Evolutionary conservation across 2,888 invertebrate species (phyloP).

Genomic region (Disparrhopalites patrizii): DNA sequence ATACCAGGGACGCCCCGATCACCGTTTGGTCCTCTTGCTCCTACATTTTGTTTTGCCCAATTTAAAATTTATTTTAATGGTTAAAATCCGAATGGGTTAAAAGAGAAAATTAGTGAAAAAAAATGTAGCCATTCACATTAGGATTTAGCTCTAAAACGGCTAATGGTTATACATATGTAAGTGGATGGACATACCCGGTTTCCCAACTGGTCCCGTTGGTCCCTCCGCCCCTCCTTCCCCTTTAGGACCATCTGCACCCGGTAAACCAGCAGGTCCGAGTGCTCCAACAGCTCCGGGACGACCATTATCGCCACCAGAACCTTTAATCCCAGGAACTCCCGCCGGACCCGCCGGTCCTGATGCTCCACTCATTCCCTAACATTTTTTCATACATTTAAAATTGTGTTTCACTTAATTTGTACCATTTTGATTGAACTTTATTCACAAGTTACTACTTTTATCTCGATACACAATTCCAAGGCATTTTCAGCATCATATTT

Average conservation of each 20-base stretch:
- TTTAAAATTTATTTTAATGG: too few relatives aligned
- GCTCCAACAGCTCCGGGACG: slow-evolving; percentile 63
- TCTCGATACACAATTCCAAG: too few relatives aligned
- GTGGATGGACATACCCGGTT: slow-evolving; percentile 62
- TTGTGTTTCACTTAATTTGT: too few relatives aligned
- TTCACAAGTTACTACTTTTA: not conserved
- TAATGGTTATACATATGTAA: too few relatives aligned
- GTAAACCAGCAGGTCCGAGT: slow-evolving; percentile 65
- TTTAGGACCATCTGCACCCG: slow-evolving; percentile 69
- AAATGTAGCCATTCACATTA: too few relatives aligned
- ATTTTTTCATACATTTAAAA: too few relatives aligned
- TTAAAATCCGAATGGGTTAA: too few relatives aligned
- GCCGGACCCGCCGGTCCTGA: slow-evolving; percentile 65
- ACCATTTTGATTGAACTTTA: not conserved
- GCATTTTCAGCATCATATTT: too few relatives aligned
- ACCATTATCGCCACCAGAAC: slow-evolving; percentile 66
- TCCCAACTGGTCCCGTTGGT: slow-evolving; percentile 65
- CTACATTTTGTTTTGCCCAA: slow-evolving; percentile 42
- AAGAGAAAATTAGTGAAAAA: too few relatives aligned
- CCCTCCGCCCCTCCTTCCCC: slow-evolving; percentile 69
- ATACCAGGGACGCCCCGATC: slow-evolving; percentile 60
- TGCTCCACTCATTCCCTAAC: slow-evolving; percentile 67
- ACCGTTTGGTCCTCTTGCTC: slow-evolving; percentile 64
- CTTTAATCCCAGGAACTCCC: slow-evolving; percentile 67
- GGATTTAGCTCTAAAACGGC: too few relatives aligned